Percentiles rank a stretch among this genome's conserved stretches.
Evolutionary conservation across 2,888 invertebrate genomes (phyloP).

Genomic region (Lithophane semibrunnea): DNA sequence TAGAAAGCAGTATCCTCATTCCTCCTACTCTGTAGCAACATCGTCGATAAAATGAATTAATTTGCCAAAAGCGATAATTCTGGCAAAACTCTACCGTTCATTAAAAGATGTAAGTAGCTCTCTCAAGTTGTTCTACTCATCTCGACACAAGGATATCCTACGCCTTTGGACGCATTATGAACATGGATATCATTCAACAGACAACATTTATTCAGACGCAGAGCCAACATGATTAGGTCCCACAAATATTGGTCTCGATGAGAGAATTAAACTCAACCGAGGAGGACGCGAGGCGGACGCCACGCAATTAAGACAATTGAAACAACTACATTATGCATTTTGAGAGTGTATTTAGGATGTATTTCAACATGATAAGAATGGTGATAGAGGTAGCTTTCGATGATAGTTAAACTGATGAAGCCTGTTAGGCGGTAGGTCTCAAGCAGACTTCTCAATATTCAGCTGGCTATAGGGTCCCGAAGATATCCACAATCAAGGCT

Average conservation of each 20-base stretch:
- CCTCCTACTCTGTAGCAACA: background rate
- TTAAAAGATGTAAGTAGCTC: background rate
- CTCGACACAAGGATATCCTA: background rate
- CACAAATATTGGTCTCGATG: constrained; percentile 44
- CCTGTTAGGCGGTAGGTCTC: background rate
- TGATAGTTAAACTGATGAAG: background rate
- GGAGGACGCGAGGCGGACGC: constrained; percentile 23
- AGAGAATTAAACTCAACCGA: constrained; percentile 10
- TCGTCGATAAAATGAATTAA: background rate
- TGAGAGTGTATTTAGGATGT: constrained; percentile 1
- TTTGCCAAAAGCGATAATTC: background rate
- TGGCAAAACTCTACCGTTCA: background rate
- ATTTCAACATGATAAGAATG: background rate
- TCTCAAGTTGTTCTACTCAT: background rate
- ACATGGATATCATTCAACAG: background rate
- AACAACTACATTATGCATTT: background rate
- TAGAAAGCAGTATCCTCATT: too few relatives aligned
- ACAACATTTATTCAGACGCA: background rate
- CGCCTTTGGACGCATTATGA: too few relatives aligned
- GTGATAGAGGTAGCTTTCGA: too few relatives aligned
- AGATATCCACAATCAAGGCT: background rate
- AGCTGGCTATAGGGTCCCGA: background rate
- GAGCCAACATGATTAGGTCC: constrained; percentile 23
- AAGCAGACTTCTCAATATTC: background rate
- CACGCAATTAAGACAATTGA: constrained; percentile 49